phyloP scores from a whole-genome alignment of 2,797 vertebrate species.

The Falco cherrug region DNA sequence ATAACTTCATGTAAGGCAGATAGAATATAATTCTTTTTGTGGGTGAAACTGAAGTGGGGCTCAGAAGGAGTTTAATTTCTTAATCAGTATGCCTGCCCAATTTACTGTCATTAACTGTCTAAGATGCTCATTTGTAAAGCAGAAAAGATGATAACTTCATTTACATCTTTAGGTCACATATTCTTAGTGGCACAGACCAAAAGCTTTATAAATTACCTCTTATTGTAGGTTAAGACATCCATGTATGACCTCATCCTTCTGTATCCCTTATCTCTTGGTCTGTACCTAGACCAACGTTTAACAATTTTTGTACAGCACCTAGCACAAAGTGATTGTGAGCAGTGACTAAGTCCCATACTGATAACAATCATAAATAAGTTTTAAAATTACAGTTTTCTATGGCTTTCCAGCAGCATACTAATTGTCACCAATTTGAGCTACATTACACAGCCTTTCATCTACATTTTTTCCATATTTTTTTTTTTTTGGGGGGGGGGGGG shows the following conservation, averaged over 20 bases:
- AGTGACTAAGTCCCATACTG: neutral
- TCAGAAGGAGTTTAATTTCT: neutral
- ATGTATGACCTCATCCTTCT: neutral
- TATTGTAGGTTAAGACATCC: neutral
- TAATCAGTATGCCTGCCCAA: neutral
- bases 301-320: neutral
- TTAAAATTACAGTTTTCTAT: neutral
- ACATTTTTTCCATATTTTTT: neutral
- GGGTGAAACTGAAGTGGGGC: neutral
- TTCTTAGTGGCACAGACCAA: neutral
- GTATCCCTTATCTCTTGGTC: neutral
- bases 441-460: neutral
- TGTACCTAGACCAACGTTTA: neutral
- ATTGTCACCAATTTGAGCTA: neutral
- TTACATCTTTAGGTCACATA: neutral
- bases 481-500: too few relatives aligned
- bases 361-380: neutral
- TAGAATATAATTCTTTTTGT: neutral
- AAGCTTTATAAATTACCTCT: neutral
- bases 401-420: neutral
- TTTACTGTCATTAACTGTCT: neutral
- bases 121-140: neutral
- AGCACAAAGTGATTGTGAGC: neutral
- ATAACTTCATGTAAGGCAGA: neutral
- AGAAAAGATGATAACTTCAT: neutral